Percentiles rank a stretch among this genome's conserved stretches.
These are phyloP conservation scores for Gopherus evgoodei DNA, from an alignment of 2,113 vertebrate species.

Conservation along the genomic window DNA sequence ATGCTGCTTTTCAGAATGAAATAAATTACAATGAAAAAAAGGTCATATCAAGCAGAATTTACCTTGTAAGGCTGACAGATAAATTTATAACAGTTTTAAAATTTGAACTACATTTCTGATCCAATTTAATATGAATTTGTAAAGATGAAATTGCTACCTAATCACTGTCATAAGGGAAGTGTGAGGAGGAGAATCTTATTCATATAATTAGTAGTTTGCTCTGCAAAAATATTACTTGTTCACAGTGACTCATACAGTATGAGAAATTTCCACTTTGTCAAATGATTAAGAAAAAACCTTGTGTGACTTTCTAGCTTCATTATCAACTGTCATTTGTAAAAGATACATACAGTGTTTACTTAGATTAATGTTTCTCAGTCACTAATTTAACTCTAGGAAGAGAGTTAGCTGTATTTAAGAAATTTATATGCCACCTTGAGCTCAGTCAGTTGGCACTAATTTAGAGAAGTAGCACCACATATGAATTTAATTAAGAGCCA, in stretches of 20 bases:
- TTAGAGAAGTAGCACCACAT: slow-evolving; percentile 21
- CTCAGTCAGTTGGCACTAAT: slow-evolving; percentile 34
- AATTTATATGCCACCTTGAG: slow-evolving; percentile 14
- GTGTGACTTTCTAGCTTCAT: slow-evolving; percentile 3
- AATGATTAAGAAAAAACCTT: neutral
- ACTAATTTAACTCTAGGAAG: slow-evolving; percentile 1
- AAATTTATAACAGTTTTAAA: slow-evolving; percentile 10
- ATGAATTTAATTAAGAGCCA: slow-evolving; percentile 67
- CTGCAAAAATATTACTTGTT: neutral
- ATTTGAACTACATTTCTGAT: neutral
- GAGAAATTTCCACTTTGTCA: neutral
- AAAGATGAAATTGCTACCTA: neutral
- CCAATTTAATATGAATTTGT: neutral
- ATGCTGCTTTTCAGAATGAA: neutral
- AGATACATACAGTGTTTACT: neutral
- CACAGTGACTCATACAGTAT: neutral
- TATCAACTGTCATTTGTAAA: neutral
- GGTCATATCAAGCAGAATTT: slow-evolving; percentile 33
- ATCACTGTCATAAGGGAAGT: neutral
- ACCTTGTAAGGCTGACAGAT: neutral
- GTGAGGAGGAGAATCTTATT: neutral
- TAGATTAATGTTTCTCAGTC: slow-evolving; percentile 24
- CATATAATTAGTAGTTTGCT: neutral
- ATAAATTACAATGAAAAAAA: slow-evolving; percentile 22
- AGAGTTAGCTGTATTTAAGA: neutral